These are phyloP conservation scores for Calephelis nemesis DNA, from an alignment of 1,140 invertebrate genomes.

Conservation along the genomic window DNA sequence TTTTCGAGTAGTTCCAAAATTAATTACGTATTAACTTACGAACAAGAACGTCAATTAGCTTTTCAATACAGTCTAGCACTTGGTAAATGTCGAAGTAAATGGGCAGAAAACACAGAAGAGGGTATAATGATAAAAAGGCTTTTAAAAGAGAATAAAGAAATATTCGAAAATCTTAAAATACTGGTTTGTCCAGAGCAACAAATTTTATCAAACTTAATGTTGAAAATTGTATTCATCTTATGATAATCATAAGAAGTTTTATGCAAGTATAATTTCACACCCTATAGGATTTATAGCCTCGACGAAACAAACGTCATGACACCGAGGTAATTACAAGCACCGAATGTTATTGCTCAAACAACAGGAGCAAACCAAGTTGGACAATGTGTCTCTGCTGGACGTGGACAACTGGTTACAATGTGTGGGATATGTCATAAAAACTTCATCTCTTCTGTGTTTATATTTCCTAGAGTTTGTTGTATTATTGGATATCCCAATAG, in stretches of 20 bases:
- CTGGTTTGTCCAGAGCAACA: slow-evolving; percentile 51
- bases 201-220: slow-evolving; percentile 68
- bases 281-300: slow-evolving; percentile 55
- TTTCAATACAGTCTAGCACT: slow-evolving; percentile 38
- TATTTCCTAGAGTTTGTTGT: slow-evolving; percentile 50
- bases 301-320: slow-evolving; percentile 70
- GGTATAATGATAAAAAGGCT: slow-evolving; percentile 61
- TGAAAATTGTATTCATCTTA: slow-evolving; percentile 60
- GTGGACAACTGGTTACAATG: slow-evolving; percentile 52
- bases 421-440: slow-evolving; percentile 46
- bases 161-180: slow-evolving; percentile 62
- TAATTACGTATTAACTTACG: slow-evolving; percentile 42
- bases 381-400: slow-evolving; percentile 57
- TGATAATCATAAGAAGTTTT: slow-evolving; percentile 51
- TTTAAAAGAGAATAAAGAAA: slow-evolving; percentile 54
- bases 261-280: slow-evolving; percentile 47
- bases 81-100: slow-evolving; percentile 42
- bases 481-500: slow-evolving; percentile 43
- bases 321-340: slow-evolving; percentile 58
- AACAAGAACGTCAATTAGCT: slow-evolving; percentile 36
- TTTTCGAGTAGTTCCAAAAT: slow-evolving; percentile 31
- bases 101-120: slow-evolving; percentile 51
- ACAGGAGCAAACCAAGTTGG: slow-evolving; percentile 61
- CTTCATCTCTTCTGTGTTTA: slow-evolving; percentile 44
- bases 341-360: slow-evolving; percentile 58